Conservation (phyloP, 2,888 invertebrate species). For the Catocala sponsa region DNA sequence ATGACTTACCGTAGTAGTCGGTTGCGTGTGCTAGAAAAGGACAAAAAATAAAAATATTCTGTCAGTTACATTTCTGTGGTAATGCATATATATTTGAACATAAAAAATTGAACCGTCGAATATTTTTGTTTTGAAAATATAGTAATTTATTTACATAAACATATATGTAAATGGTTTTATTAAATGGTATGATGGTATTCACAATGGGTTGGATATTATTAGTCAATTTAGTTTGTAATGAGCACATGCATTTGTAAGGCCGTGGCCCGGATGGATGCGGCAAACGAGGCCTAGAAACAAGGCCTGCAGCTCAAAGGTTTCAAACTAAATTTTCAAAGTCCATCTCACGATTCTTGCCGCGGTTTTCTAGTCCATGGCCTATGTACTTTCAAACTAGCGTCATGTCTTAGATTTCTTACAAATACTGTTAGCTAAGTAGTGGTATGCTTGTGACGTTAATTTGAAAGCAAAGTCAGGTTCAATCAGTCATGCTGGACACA, state of each 20-base stretch:
- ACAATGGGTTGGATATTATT: slow-evolving; percentile 64
- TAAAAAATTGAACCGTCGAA: slow-evolving; percentile 40
- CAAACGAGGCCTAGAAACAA: slow-evolving; percentile 15
- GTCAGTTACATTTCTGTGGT: slow-evolving; percentile 66
- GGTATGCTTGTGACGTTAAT: slow-evolving; percentile 38
- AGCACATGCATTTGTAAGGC: slow-evolving; percentile 67
- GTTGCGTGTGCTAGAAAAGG: slow-evolving; percentile 95
- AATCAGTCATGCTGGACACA: slow-evolving; percentile 39
- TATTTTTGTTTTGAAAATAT: slow-evolving; percentile 49
- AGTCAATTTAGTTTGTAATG: slow-evolving; percentile 57
- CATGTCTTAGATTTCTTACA: slow-evolving; percentile 14
- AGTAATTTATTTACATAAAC: slow-evolving; percentile 45
- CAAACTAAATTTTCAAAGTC: slow-evolving; percentile 21
- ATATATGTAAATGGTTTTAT: slow-evolving; percentile 42
- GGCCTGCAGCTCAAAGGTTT: slow-evolving; percentile 7
- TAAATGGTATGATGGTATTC: slow-evolving; percentile 58
- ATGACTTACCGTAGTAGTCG: slow-evolving; percentile 99
- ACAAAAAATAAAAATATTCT: slow-evolving; percentile 82
- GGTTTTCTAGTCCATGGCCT: slow-evolving; percentile 24
- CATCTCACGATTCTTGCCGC: slow-evolving; percentile 18
- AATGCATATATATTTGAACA: slow-evolving; percentile 44
- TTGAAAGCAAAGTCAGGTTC: slow-evolving; percentile 31
- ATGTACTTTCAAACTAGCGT: slow-evolving; percentile 39
- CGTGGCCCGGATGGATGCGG: slow-evolving; percentile 51
- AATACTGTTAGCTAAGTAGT: slow-evolving; percentile 15